Percentiles rank a stretch among this genome's conserved stretches.
Evolutionary conservation across 2,888 invertebrate genomes (phyloP).

Genomic region (Epirrhoe alternata): DNA sequence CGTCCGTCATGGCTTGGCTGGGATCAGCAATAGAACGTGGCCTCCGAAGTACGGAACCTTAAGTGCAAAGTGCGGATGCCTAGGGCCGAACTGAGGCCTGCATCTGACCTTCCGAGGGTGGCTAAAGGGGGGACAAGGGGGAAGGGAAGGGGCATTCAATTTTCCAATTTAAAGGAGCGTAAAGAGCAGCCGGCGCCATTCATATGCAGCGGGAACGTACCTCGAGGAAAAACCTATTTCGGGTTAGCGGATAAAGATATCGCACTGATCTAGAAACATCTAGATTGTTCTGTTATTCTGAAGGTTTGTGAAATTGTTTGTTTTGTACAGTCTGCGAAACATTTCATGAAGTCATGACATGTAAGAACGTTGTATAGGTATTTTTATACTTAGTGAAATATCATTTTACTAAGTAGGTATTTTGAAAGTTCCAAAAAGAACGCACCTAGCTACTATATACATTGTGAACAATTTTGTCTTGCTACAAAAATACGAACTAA

Average conservation of each 20-base stretch:
- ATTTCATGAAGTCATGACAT: no score
- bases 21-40: no score
- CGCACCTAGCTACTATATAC: no score
- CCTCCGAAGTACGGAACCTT: constrained; percentile 15
- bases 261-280: constrained; percentile 3
- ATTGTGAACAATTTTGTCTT: no score
- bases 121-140: background rate
- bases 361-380: no score
- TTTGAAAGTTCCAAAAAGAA: no score
- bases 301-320: background rate
- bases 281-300: background rate
- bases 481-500: no score
- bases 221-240: constrained; percentile 15
- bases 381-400: no score
- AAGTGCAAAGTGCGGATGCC: constrained; percentile 20
- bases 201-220: constrained; percentile 34
- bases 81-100: constrained; percentile 32
- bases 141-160: constrained; percentile 51
- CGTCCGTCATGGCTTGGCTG: no score
- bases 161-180: constrained; percentile 58
- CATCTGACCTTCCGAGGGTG: background rate
- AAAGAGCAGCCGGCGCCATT: constrained; percentile 49
- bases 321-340: no score
- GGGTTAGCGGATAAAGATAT: background rate
- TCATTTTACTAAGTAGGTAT: no score